These are phyloP conservation scores for Arrhamphus sclerolepis DNA, from an alignment of 2,797 vertebrate species.

Conservation along the genomic window DNA sequence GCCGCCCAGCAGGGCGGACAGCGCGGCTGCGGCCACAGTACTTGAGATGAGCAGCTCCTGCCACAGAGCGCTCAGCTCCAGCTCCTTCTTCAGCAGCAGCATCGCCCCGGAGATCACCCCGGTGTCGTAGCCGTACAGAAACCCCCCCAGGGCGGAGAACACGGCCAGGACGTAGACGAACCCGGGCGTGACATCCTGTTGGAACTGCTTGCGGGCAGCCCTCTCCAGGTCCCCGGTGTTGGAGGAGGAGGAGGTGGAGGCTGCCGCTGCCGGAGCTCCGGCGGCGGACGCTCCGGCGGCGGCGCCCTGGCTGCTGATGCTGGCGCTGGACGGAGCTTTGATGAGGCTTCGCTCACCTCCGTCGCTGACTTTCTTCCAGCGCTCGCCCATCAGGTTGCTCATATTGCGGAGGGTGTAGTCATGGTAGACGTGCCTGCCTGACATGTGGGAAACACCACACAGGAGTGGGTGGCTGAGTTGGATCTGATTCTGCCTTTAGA, in stretches of 20 bases:
- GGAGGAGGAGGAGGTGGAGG: constrained; percentile 55
- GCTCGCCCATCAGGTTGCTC: constrained; percentile 94
- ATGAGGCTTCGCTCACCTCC: constrained; percentile 85
- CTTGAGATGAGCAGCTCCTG: constrained; percentile 95
- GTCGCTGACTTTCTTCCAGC: constrained; percentile 85
- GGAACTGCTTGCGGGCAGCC: constrained; percentile 94
- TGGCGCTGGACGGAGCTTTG: constrained; percentile 84
- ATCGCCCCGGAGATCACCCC: constrained; percentile 97
- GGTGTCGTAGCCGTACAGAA: constrained; percentile 96
- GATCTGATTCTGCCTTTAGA: constrained; percentile 1
- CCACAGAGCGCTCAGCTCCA: constrained; percentile 90
- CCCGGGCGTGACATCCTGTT: constrained; percentile 89
- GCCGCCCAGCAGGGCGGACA: constrained; percentile 90
- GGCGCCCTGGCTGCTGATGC: constrained; percentile 83
- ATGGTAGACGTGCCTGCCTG: constrained; percentile 90
- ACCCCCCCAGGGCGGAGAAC: constrained; percentile 95
- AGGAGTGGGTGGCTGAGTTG: constrained; percentile 41
- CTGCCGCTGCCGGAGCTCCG: constrained; percentile 56
- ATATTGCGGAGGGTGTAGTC: constrained; percentile 95
- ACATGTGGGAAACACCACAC: constrained; percentile 84
- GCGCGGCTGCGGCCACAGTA: constrained; percentile 91
- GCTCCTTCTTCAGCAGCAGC: constrained; percentile 91
- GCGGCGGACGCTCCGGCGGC: constrained; percentile 38
- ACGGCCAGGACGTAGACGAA: constrained; percentile 91
- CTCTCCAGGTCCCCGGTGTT: constrained; percentile 88